phyloP scores from a whole-genome alignment of 2,113 vertebrate species.

The Passer domesticus region DNA sequence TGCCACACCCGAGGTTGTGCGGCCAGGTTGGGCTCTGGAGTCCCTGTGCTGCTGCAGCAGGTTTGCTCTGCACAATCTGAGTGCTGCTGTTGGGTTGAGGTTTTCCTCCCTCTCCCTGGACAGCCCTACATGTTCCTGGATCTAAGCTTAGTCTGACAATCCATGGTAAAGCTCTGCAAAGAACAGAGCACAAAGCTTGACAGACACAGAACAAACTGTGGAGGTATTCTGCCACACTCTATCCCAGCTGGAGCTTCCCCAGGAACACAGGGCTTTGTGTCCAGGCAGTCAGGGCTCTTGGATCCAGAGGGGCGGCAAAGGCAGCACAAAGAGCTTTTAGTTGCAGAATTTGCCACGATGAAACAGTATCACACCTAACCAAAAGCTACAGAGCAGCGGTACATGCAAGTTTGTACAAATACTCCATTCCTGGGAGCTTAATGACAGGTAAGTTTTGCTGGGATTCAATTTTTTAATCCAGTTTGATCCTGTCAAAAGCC shows the following conservation, averaged over 20 bases:
- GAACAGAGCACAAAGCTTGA: background rate
- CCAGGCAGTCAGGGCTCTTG: background rate
- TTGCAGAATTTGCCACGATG: background rate
- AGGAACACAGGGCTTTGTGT: background rate
- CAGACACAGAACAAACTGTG: background rate
- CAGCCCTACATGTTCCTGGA: background rate
- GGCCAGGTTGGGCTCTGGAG: background rate
- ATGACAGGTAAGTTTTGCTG: background rate
- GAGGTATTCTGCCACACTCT: background rate
- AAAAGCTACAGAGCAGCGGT: background rate
- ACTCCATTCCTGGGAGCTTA: background rate
- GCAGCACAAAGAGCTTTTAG: background rate
- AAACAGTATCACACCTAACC: background rate
- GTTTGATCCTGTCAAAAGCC: background rate
- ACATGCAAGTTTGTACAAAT: background rate
- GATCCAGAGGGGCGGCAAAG: background rate
- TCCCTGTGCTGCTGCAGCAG: background rate
- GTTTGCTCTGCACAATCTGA: background rate
- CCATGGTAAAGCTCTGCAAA: fast-evolving
- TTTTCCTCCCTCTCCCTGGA: background rate
- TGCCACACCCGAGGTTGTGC: fast-evolving
- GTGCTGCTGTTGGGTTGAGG: background rate
- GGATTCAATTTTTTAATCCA: background rate
- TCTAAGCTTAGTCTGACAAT: background rate
- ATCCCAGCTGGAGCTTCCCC: background rate